These are phyloP conservation scores for Mesocricetus auratus DNA, from an alignment of 2,113 vertebrate species.

Conservation along the genomic window DNA sequence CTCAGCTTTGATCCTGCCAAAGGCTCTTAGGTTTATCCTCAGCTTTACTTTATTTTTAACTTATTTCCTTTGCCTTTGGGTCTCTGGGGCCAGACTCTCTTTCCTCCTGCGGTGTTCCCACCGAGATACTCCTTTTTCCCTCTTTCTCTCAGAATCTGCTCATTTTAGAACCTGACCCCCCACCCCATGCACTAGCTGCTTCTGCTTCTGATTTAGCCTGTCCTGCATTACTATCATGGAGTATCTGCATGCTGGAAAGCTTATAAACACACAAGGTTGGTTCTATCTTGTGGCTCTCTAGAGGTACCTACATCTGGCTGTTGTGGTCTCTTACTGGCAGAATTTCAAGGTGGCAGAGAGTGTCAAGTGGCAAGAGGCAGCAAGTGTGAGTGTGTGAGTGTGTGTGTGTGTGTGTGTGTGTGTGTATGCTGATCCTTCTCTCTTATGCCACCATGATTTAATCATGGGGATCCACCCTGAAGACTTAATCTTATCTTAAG, in stretches of 20 bases:
- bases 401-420: background rate
- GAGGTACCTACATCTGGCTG: background rate
- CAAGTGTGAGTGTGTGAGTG: background rate
- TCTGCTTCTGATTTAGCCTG: background rate
- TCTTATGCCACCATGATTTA: background rate
- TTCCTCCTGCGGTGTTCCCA: background rate
- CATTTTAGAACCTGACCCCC: background rate
- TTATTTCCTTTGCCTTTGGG: slow-evolving; percentile 21
- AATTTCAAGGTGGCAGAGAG: background rate
- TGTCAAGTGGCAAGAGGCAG: too few relatives aligned
- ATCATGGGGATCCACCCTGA: background rate
- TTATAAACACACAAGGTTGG: background rate
- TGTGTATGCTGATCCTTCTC: background rate
- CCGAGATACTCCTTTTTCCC: background rate
- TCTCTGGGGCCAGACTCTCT: slow-evolving; percentile 20
- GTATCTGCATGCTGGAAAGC: background rate
- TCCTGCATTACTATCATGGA: background rate
- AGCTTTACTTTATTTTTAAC: slow-evolving; percentile 66
- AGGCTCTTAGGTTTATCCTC: slow-evolving; percentile 21
- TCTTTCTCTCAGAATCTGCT: background rate
- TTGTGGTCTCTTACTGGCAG: background rate
- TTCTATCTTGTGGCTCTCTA: background rate
- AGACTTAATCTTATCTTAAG: background rate
- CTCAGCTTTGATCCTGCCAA: slow-evolving; percentile 9
- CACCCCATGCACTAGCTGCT: background rate